These are phyloP conservation scores for Sturmia bella DNA, from an alignment of 2,888 invertebrate genomes.

Conservation along the genomic window DNA sequence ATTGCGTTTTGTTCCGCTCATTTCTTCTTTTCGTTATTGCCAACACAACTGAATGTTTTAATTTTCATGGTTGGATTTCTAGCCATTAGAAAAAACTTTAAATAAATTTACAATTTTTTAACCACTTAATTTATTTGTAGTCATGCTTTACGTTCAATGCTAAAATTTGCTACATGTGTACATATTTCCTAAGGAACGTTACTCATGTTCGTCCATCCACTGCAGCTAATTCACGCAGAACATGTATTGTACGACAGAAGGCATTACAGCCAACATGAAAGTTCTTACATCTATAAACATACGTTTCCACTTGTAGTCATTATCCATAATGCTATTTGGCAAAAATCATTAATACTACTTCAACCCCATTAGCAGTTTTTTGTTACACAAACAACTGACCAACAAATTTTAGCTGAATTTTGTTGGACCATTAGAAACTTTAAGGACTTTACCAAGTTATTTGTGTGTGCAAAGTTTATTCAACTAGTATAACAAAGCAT, in stretches of 20 bases:
- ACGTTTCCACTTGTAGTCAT: not conserved
- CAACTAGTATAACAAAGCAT: too few species aligned
- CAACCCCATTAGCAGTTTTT: constrained; percentile 2
- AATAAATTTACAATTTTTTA: constrained; percentile 54
- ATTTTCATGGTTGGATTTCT: constrained; percentile 1
- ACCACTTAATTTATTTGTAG: constrained; percentile 63
- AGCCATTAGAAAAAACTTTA: constrained; percentile 38
- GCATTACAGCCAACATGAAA: constrained; percentile 33
- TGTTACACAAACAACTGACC: not conserved
- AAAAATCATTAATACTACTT: constrained; percentile 63
- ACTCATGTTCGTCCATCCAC: not conserved
- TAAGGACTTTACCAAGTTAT: not conserved
- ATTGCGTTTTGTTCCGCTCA: not conserved
- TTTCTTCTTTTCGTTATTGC: constrained; percentile 32
- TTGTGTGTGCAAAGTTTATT: not conserved
- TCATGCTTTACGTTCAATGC: constrained; percentile 54
- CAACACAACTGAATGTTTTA: constrained; percentile 18
- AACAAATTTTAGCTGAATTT: not conserved
- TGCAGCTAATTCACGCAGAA: not conserved
- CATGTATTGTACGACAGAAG: constrained; percentile 20
- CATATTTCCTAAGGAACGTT: constrained; percentile 38
- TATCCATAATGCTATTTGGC: constrained; percentile 49
- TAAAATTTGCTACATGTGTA: constrained; percentile 54
- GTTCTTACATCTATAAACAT: constrained; percentile 13
- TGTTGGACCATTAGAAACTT: constrained; percentile 22